Conservation (phyloP, 2,113 vertebrate species). For the Aphyosemion australe region DNA sequence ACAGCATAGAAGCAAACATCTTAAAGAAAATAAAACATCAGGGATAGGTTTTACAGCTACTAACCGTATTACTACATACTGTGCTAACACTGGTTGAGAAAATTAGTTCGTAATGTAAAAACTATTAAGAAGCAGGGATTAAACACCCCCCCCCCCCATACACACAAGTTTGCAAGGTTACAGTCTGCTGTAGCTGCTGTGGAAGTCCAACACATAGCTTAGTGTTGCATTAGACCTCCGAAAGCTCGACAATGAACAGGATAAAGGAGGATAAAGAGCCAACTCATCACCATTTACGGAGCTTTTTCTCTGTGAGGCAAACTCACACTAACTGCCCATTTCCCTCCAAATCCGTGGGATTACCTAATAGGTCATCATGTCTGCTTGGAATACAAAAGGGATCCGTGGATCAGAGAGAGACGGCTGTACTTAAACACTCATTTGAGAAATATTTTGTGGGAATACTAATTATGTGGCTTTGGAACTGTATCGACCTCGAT, state of each 20-base stretch:
- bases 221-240: conserved; percentile 52
- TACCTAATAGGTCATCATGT: conserved; percentile 76
- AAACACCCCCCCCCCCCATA: too few relatives aligned
- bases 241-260: conserved; percentile 61
- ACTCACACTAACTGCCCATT: conserved; percentile 73
- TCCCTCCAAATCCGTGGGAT: conserved; percentile 73
- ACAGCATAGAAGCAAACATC: conserved; percentile 61
- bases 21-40: conserved; percentile 60
- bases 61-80: conserved; percentile 41
- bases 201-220: conserved; percentile 34
- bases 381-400: conserved; percentile 59
- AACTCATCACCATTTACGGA: conserved; percentile 72
- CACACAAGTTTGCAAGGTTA: conserved; percentile 50
- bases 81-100: conserved; percentile 42
- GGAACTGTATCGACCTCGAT: neutral
- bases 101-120: conserved; percentile 35
- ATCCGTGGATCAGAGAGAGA: conserved; percentile 27
- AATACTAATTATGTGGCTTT: conserved; percentile 32
- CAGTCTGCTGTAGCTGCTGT: conserved; percentile 20
- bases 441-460: conserved; percentile 35
- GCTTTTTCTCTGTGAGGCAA: conserved; percentile 58
- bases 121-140: conserved; percentile 6
- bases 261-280: conserved; percentile 70
- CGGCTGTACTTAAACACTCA: conserved; percentile 23
- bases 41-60: conserved; percentile 52